Evolutionary conservation across 2,888 invertebrate species (phyloP), one percentile per base, ranked within the genome.

Genomic region (Andrena bucephala): DNA sequence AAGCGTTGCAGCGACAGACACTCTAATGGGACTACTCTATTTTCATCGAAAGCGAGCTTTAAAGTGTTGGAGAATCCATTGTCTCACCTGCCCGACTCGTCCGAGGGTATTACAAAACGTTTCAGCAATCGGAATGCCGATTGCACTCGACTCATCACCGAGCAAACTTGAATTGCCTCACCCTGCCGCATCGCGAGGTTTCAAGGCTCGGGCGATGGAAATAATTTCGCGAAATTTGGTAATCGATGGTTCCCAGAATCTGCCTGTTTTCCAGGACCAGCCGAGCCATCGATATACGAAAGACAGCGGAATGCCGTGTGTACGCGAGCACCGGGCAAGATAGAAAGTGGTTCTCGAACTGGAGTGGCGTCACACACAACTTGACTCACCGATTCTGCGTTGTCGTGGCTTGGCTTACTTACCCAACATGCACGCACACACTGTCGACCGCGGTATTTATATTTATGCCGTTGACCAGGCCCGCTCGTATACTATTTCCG

Each of bases 261-360:
- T 73, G 42, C 42, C 20, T 4, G 24, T 20, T 10, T 5, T 2
- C 33, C 10, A 48, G 48, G 69, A 67, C 27, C 13, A 57, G 36
- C 5, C 42, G 57, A 80, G 77, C 29, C 66, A 65, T 72, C 77
- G 72, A 72, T 62, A 50, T 52, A 16, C 29, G 78, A 78, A 50
- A 33, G 54, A 70, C 72, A 69, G 36, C 33, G 85, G 84, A 84
- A 84, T 84, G 84, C 71, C 84, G 77, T 69, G 84, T 59, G 52
- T n/a, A 16, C 77, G 81, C 83, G 78, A 71, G 84, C 29, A n/a
- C 20, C 29, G 79, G 77, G 81, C 81, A 65, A 24, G 84, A 87
- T 89, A 89, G 89, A 89, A 89, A 89, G 89, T 89, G 88, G 87
- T 88, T 87, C 81, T 80, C 79, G 82, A 74, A 81, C 73, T 68